These are phyloP conservation scores for Gorsachius magnificus DNA, from an alignment of 2,797 vertebrate genomes.

Conservation along the genomic window DNA sequence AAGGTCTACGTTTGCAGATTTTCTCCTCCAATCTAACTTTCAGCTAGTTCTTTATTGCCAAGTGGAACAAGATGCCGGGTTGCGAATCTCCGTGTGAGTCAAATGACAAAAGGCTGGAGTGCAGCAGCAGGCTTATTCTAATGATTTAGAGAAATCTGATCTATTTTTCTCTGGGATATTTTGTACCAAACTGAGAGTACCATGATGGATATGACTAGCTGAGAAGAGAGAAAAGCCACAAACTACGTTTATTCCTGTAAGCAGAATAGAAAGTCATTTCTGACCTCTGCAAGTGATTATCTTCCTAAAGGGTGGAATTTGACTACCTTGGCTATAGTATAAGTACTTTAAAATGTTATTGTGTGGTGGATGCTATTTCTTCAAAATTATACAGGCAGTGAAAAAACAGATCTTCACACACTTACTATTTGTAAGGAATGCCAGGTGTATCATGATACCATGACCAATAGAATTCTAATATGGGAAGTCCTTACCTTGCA, in stretches of 20 bases:
- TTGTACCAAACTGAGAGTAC: background rate
- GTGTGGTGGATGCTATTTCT: background rate
- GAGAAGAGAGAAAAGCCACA: background rate
- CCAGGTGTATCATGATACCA: background rate
- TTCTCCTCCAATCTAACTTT: background rate
- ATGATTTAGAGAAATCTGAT: background rate
- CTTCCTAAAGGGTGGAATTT: background rate
- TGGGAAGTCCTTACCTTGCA: background rate
- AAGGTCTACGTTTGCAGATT: background rate
- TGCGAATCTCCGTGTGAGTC: fast-evolving
- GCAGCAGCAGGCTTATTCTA: background rate
- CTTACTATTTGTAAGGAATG: background rate
- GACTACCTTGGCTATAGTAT: background rate
- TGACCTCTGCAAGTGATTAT: background rate
- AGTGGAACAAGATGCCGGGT: background rate
- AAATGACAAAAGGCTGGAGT: background rate
- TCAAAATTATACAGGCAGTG: background rate
- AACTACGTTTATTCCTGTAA: background rate
- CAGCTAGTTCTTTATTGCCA: background rate
- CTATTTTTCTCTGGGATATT: background rate
- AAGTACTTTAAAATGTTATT: background rate
- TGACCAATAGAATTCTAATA: background rate
- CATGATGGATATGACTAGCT: background rate
- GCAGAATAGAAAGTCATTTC: background rate
- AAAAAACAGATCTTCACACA: background rate